Base-by-base conservation (phyloP, 2,888 invertebrate species). In the Zygogramma bicolorata region DNA sequence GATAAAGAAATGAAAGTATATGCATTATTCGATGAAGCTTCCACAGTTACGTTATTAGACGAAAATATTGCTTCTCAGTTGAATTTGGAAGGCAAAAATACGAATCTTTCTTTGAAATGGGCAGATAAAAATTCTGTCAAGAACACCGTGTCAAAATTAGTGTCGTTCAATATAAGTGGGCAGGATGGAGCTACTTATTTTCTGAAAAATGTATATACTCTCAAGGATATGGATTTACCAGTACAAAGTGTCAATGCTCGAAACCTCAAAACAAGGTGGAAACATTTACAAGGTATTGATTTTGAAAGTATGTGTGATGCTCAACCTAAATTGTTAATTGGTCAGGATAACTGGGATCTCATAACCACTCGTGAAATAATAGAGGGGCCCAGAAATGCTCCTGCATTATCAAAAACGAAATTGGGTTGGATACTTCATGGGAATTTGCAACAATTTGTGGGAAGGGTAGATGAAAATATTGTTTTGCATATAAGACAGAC, bases 381-480 rank as follows among this genome's bases (percentile, higher is more conserved):
- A 20, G 15, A 59, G 7, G 60, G 60, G 31, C 34, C 31, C 18
- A 34, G 20, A 34, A 60, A 60, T 60, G 18, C 5, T 7, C 31
- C 27, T 2, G 15, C 18, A 3, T 18, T 60, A 20, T 60, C 60
- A n/a, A n/a, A n/a, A n/a, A n/a, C n/a, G n/a, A n/a, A n/a, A n/a
- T n/a, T n/a, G n/a, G n/a, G n/a, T n/a, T 60, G 34, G 38, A 34
- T 60, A 34, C n/a, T 60, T 13, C 60, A 60, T 34, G 60, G 60
- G 20, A 60, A 31, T 13, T 8, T 8, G 1, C 18, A 60, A 10
- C 34, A 27, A 22, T 49, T 29, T 18, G 18, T 1, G 4, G 59
- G 59, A 31, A 10, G 18, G 5, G 7, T 59, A 6, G 59, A 59
- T 18, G 34, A 34, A n/a, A 31, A 15, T 15, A 15, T n/a, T n/a